phyloP scores from a whole-genome alignment of 2,113 vertebrate genomes.

The Chaetorhynchus papuensis region DNA sequence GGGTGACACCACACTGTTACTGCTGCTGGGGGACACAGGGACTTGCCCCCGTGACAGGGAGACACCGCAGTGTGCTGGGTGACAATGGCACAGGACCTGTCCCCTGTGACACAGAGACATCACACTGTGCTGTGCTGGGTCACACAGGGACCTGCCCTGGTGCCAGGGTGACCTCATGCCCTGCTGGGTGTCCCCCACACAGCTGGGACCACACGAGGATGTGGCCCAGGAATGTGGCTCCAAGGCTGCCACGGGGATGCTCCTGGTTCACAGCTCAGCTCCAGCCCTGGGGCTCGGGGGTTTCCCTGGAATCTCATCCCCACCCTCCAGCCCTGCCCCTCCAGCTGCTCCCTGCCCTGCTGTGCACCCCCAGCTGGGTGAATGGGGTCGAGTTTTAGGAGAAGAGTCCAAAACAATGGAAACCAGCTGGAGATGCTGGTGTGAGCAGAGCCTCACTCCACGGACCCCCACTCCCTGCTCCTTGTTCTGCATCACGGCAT shows the following conservation, averaged over 20 bases:
- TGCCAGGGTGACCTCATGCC: neutral
- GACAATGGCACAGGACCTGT: too few species aligned
- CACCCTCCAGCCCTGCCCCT: neutral
- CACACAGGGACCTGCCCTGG: neutral
- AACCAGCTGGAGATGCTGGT: neutral
- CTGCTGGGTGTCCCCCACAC: neutral
- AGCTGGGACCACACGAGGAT: neutral
- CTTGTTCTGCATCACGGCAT: neutral
- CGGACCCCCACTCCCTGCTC: neutral
- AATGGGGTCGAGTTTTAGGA: rapidly evolving
- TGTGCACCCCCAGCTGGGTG: rapidly evolving
- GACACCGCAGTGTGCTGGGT: neutral
- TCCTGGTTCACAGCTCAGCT: neutral
- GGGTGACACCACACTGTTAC: neutral
- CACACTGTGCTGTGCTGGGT: neutral
- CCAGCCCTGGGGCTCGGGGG: neutral
- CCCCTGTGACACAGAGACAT: neutral
- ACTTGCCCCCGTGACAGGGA: neutral
- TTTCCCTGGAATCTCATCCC: neutral
- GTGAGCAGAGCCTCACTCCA: neutral
- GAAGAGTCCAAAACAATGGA: neutral
- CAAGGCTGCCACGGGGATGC: neutral
- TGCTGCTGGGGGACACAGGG: neutral
- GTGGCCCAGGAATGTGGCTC: neutral
- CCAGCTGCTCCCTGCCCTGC: neutral